Evolutionary conservation across 92 coral and sea anemone species (phyloP).

Genomic region (Zoanthus sansibaricus): DNA sequence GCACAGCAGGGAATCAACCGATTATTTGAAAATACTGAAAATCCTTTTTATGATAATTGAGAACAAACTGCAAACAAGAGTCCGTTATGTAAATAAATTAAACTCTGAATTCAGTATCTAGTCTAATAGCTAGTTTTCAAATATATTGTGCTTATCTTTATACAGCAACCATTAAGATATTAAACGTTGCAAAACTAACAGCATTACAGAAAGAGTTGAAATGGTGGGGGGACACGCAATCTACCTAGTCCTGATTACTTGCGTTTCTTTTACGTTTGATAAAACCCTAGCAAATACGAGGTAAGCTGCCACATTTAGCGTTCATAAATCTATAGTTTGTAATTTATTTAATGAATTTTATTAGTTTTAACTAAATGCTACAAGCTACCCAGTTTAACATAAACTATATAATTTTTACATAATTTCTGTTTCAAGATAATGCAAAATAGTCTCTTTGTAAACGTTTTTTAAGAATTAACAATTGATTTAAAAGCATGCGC

Average conservation of each 20-base stretch:
- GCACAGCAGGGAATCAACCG: neutral
- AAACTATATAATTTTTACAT: too few relatives aligned
- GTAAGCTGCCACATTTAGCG: neutral
- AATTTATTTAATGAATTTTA: neutral
- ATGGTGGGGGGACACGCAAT: neutral
- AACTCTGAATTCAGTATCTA: too few relatives aligned
- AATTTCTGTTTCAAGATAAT: too few relatives aligned
- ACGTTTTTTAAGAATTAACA: too few relatives aligned
- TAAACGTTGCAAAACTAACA: too few relatives aligned
- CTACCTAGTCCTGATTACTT: neutral
- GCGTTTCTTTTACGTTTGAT: neutral
- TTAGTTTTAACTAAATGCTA: neutral
- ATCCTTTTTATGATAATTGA: neutral
- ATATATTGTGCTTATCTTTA: too few relatives aligned
- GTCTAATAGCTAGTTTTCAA: too few relatives aligned
- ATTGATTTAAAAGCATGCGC: too few relatives aligned
- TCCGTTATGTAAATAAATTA: neutral
- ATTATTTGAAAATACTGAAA: neutral
- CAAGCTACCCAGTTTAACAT: too few relatives aligned
- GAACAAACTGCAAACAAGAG: neutral
- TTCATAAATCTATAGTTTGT: neutral
- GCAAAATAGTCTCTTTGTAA: too few relatives aligned
- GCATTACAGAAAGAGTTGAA: neutral
- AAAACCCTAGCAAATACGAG: neutral
- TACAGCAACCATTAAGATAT: too few relatives aligned